Percentiles rank a stretch among this genome's conserved stretches.
Conservation (phyloP, 2,888 invertebrate genomes). For the Heliconius sara region DNA sequence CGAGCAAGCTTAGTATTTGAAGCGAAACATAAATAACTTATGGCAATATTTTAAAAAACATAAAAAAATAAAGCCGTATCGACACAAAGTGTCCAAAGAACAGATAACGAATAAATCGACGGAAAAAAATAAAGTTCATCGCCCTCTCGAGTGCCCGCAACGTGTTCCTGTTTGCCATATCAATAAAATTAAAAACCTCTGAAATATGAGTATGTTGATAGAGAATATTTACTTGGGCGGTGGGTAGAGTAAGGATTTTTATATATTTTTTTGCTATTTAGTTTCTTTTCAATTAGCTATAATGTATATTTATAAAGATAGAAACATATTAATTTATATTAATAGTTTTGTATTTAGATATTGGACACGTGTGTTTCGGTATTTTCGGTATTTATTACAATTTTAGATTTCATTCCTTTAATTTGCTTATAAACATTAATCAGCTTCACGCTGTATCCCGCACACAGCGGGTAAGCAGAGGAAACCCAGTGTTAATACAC, state of each 20-base stretch:
- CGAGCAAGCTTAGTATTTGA: constrained; percentile 7
- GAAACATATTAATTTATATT: background rate
- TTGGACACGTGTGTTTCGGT: background rate
- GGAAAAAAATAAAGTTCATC: constrained; percentile 55
- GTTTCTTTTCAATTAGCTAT: background rate
- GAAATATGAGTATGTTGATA: constrained; percentile 49
- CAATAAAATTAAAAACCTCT: constrained; percentile 53
- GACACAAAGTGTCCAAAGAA: constrained; percentile 46
- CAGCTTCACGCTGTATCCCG: too few species aligned
- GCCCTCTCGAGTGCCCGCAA: constrained; percentile 60
- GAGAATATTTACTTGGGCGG: constrained; percentile 43
- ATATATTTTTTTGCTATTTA: constrained; percentile 10
- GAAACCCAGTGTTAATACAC: too few species aligned
- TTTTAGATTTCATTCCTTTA: background rate
- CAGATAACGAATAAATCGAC: constrained; percentile 50
- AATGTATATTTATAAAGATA: background rate
- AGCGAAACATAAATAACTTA: constrained; percentile 32
- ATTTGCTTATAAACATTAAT: too few species aligned
- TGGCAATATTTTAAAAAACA: constrained; percentile 34
- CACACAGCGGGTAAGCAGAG: too few species aligned
- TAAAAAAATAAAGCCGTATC: constrained; percentile 32
- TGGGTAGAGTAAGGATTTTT: constrained; percentile 43
- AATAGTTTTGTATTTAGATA: background rate
- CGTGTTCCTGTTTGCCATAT: constrained; percentile 59
- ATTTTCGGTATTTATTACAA: background rate